Evolutionary conservation across 2,888 invertebrate species (phyloP).

Genomic region (Gisinianus flammeolus): DNA sequence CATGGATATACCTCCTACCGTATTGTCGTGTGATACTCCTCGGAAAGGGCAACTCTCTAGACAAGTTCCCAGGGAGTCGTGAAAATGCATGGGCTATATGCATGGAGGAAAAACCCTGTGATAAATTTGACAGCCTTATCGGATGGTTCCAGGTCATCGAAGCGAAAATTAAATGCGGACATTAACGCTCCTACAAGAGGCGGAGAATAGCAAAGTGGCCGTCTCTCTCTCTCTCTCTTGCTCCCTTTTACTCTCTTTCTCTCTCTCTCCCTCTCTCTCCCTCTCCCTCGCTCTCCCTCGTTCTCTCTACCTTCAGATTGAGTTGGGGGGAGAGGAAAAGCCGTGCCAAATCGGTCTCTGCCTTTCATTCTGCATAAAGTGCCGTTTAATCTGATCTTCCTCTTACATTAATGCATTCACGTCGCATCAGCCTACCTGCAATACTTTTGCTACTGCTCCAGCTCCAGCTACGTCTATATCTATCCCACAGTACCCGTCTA

Average conservation of each 20-base stretch:
- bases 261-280: slow-evolving; percentile 14
- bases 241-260: slow-evolving; percentile 17
- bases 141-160: slow-evolving; percentile 59
- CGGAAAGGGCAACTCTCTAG: slow-evolving; percentile 35
- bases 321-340: slow-evolving; percentile 30
- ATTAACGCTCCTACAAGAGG: slow-evolving; percentile 50
- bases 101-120: slow-evolving; percentile 46
- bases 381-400: slow-evolving; percentile 47
- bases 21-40: background rate
- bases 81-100: slow-evolving; percentile 21
- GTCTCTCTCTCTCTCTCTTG: slow-evolving; percentile 28
- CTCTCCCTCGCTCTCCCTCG: slow-evolving; percentile 12
- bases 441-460: too few species aligned
- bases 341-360: slow-evolving; percentile 44
- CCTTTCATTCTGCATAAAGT: slow-evolving; percentile 45
- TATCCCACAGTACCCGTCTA: background rate
- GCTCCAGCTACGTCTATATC: slow-evolving; percentile 13
- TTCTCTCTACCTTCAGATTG: slow-evolving; percentile 21
- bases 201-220: slow-evolving; percentile 33
- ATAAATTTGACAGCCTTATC: slow-evolving; percentile 59
- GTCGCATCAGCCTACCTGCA: slow-evolving; percentile 24
- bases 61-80: slow-evolving; percentile 27
- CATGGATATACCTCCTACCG: too few species aligned
- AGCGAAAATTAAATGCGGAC: slow-evolving; percentile 59
- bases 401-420: slow-evolving; percentile 38